Conservation (phyloP, 2,113 vertebrate species). For the Lepus europaeus region DNA sequence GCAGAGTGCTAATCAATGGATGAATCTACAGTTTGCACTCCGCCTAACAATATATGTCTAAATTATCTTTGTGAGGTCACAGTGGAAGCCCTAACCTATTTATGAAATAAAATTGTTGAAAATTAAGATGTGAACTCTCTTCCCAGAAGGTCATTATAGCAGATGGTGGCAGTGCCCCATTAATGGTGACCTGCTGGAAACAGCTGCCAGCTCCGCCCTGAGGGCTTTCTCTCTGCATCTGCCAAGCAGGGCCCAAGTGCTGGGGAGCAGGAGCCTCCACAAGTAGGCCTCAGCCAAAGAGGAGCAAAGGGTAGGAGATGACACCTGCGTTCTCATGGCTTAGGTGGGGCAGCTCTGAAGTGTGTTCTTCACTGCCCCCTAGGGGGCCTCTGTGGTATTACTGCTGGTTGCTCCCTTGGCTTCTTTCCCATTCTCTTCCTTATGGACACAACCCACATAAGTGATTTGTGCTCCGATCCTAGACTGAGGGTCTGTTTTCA, state of each 20-base stretch:
- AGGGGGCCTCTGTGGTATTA: not conserved
- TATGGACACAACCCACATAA: not conserved
- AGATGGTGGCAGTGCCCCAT: not conserved
- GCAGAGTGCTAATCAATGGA: constrained; percentile 14
- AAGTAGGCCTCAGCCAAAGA: not conserved
- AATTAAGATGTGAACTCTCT: constrained; percentile 52
- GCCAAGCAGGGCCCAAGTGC: not conserved
- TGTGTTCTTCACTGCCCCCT: not conserved
- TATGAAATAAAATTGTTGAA: constrained; percentile 54
- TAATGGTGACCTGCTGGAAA: not conserved
- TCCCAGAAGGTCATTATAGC: constrained; percentile 16
- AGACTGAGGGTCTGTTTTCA: not conserved
- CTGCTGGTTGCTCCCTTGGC: not conserved
- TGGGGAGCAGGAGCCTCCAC: not conserved
- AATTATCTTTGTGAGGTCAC: constrained; percentile 43
- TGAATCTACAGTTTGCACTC: constrained; percentile 30
- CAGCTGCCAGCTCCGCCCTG: not conserved
- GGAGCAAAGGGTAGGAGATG: not conserved
- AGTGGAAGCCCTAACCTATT: constrained; percentile 27
- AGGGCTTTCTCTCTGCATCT: not conserved
- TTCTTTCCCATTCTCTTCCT: not conserved
- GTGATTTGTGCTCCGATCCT: not conserved
- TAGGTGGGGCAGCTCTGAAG: not conserved
- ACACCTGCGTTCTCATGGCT: not conserved
- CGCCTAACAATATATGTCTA: constrained; percentile 43